Conservation (phyloP, 2,113 vertebrate species). For the Pholis gunnellus region DNA sequence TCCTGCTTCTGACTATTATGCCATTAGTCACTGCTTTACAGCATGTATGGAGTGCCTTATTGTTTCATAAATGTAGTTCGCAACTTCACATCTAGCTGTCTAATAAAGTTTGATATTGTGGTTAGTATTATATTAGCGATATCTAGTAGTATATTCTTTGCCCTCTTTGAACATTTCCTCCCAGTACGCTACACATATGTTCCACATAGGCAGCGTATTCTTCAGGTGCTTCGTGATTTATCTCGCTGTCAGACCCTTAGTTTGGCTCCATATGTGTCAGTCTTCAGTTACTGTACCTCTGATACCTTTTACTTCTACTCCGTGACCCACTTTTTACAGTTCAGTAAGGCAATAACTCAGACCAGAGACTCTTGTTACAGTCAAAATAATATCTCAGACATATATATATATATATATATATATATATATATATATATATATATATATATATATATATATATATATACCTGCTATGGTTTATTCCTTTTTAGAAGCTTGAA, state of each 20-base stretch:
- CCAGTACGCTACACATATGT: conserved; percentile 2
- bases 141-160: background rate
- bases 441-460: background rate
- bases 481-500: conserved; percentile 41
- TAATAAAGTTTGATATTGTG: background rate
- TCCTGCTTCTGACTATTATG: background rate
- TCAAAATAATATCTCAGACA: conserved; percentile 29
- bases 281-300: background rate
- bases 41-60: background rate
- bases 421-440: conserved; percentile 1
- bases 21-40: conserved; percentile 9
- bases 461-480: conserved; percentile 40
- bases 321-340: conserved; percentile 23
- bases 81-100: background rate
- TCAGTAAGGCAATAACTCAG: conserved; percentile 44
- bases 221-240: conserved; percentile 25
- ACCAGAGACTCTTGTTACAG: conserved; percentile 46
- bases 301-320: conserved; percentile 4
- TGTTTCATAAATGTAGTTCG: conserved; percentile 5
- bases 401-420: background rate
- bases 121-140: conserved; percentile 6
- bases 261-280: conserved; percentile 24
- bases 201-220: conserved; percentile 25
- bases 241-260: conserved; percentile 6
- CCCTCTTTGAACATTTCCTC: background rate